These are phyloP conservation scores for Elegia similella DNA, from an alignment of 2,888 invertebrate species.

Conservation along the genomic window DNA sequence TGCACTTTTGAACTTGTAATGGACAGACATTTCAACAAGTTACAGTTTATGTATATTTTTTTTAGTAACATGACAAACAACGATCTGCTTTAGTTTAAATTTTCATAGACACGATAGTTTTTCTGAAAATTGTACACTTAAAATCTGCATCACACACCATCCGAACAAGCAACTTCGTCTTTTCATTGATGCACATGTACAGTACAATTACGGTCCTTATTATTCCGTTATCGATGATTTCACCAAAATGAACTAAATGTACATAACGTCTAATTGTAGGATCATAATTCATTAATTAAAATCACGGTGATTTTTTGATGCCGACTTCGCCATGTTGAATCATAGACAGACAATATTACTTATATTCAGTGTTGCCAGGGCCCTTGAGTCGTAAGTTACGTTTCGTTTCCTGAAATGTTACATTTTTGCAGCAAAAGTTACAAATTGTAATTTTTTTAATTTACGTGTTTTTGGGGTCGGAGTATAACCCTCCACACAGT, in stretches of 20 bases:
- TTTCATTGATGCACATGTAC: not conserved
- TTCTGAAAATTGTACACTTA: not conserved
- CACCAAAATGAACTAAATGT: not conserved
- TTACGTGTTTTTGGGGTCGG: no score
- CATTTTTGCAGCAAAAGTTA: no score
- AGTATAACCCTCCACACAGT: no score
- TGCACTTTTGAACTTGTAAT: slow-evolving; percentile 99
- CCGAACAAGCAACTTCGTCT: not conserved
- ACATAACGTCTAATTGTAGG: no score
- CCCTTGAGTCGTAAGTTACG: no score
- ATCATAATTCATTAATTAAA: no score
- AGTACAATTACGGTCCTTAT: not conserved
- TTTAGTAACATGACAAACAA: slow-evolving; percentile 27
- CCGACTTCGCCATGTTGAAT: no score
- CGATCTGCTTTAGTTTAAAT: not conserved
- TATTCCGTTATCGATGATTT: not conserved
- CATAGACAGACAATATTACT: no score
- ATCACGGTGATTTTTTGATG: no score
- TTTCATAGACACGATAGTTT: not conserved
- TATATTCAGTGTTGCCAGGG: no score
- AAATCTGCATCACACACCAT: not conserved
- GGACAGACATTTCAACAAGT: slow-evolving; percentile 90
- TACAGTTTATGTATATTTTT: not conserved
- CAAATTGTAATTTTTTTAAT: no score
- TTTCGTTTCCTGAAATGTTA: no score